These are phyloP conservation scores for Perizoma affinitatum DNA, from an alignment of 2,888 invertebrate genomes.

Conservation along the genomic window DNA sequence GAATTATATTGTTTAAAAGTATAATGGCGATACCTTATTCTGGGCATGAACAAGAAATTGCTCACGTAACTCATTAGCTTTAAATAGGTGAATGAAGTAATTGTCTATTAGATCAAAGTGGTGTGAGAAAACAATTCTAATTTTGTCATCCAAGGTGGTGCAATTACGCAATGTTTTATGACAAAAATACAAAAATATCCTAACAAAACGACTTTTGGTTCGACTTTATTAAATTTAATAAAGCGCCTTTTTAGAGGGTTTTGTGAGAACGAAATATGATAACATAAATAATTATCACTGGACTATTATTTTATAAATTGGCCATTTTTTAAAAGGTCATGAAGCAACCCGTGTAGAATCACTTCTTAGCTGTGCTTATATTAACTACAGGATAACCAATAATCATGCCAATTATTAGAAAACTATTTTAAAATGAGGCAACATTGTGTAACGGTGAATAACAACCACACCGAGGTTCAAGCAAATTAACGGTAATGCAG, in stretches of 20 bases:
- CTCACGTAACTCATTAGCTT: too few species aligned
- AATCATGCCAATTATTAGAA: slow-evolving; percentile 12
- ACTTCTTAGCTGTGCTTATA: too few species aligned
- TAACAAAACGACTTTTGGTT: slow-evolving; percentile 4
- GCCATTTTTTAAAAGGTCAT: not conserved
- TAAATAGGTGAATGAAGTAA: not conserved
- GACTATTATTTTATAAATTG: not conserved
- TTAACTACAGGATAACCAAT: too few species aligned
- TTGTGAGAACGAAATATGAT: not conserved
- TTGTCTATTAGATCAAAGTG: slow-evolving; percentile 10
- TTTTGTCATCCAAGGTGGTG: slow-evolving; percentile 11
- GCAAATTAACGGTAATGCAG: slow-evolving; percentile 47
- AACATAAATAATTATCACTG: not conserved
- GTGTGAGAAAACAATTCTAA: slow-evolving; percentile 28
- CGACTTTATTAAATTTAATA: slow-evolving; percentile 9
- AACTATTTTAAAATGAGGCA: slow-evolving; percentile 13
- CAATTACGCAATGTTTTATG: slow-evolving; percentile 27
- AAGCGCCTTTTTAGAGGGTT: not conserved
- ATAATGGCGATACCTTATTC: too few species aligned
- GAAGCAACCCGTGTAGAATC: not conserved
- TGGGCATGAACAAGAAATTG: too few species aligned
- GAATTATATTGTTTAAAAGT: too few species aligned
- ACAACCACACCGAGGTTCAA: slow-evolving; percentile 2
- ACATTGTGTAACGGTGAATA: slow-evolving; percentile 12
- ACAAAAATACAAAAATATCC: slow-evolving; percentile 4